Evolutionary conservation across 2,888 invertebrate species (phyloP).

Genomic region (Pocota personata): DNA sequence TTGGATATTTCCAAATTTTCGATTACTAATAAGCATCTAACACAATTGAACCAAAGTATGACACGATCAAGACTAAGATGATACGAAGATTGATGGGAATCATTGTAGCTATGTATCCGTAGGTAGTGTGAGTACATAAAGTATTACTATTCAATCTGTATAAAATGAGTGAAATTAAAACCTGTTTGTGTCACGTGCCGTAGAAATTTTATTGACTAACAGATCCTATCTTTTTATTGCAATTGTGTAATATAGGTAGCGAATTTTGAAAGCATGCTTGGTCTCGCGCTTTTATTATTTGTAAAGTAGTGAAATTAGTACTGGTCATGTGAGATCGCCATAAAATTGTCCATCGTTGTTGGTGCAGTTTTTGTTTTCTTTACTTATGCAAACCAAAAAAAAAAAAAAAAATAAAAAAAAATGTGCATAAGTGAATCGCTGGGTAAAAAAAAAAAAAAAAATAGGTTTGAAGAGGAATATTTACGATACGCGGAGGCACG

Average conservation of each 20-base stretch:
- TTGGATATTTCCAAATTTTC: background rate
- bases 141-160: slow-evolving; percentile 16
- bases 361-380: background rate
- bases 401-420: no score
- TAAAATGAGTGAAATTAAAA: slow-evolving; percentile 36
- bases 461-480: background rate
- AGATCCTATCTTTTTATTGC: slow-evolving; percentile 13
- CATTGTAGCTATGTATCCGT: background rate
- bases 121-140: background rate
- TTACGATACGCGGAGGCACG: background rate
- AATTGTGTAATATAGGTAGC: slow-evolving; percentile 12
- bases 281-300: background rate
- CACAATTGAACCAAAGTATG: background rate
- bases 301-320: background rate
- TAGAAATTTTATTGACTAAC: slow-evolving; percentile 23
- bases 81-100: slow-evolving; percentile 1
- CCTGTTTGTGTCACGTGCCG: slow-evolving; percentile 37
- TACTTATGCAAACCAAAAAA: background rate
- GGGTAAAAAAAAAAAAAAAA: no score
- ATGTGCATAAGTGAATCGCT: background rate
- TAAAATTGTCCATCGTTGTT: slow-evolving; percentile 1
- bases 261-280: slow-evolving; percentile 11
- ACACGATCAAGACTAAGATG: background rate
- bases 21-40: background rate
- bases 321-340: slow-evolving; percentile 25